A percentile compares a stretch with the other conserved stretches of the same genome.
Conservation (phyloP, 2,113 vertebrate species). For the Colistium nudipinnis region DNA sequence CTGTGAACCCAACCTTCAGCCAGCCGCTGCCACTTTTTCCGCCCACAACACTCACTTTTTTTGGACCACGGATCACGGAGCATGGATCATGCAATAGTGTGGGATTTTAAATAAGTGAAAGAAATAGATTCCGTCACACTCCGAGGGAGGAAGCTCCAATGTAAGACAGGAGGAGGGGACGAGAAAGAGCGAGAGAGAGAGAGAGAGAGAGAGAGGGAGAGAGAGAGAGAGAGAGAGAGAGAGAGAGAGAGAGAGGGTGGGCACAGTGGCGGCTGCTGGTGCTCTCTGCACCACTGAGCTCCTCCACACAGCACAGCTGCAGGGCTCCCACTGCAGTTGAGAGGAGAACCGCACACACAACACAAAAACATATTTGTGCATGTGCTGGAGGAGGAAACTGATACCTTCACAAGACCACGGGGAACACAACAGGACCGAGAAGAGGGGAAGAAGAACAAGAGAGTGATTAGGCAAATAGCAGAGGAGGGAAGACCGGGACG, state of each 20-base stretch:
- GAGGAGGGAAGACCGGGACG: slow-evolving; percentile 33
- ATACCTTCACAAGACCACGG: slow-evolving; percentile 15
- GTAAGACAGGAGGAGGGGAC: slow-evolving; percentile 56
- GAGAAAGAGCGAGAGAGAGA: too few species aligned
- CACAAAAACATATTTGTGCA: background rate
- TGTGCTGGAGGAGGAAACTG: slow-evolving; percentile 6
- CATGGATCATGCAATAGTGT: background rate
- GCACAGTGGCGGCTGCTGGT: slow-evolving; percentile 55
- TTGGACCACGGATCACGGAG: too few species aligned
- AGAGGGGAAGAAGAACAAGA: slow-evolving; percentile 12
- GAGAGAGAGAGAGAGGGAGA: slow-evolving; percentile 49
- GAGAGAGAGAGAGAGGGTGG: slow-evolving; percentile 48
- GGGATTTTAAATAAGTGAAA: slow-evolving; percentile 2
- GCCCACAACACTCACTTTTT: background rate
- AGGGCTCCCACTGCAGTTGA: slow-evolving; percentile 59
- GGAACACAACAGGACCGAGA: slow-evolving; percentile 17
- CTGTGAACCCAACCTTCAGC: background rate
- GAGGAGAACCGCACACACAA: slow-evolving; percentile 22
- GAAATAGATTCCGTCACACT: slow-evolving; percentile 13
- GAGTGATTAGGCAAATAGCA: slow-evolving; percentile 4
- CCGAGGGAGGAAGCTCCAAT: slow-evolving; percentile 42
- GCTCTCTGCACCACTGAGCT: slow-evolving; percentile 73
- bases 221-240: slow-evolving; percentile 49
- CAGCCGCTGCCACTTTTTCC: background rate
- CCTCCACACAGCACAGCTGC: slow-evolving; percentile 59